These are phyloP conservation scores for Rhipidura dahli DNA, from an alignment of 2,113 vertebrate genomes.

Conservation along the genomic window DNA sequence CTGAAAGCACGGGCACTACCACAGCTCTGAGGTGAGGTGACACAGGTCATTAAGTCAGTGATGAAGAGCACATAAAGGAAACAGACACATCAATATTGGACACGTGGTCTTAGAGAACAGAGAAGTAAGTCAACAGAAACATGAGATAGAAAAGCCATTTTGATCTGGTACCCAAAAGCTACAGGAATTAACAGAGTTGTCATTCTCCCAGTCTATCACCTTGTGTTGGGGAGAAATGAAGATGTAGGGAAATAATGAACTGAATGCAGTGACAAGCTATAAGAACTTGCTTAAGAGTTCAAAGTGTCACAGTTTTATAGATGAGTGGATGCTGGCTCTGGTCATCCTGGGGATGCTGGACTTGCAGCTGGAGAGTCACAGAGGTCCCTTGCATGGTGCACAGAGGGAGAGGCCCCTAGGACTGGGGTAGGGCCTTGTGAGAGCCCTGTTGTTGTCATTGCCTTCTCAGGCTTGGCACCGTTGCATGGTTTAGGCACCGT, in stretches of 20 bases:
- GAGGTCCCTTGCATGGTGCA: neutral
- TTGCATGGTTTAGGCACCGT: rapidly evolving
- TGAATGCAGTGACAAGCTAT: neutral
- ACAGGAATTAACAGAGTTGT: neutral
- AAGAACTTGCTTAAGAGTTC: neutral
- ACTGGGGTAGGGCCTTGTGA: neutral
- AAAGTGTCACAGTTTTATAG: neutral
- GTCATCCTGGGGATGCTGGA: neutral
- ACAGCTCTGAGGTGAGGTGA: neutral
- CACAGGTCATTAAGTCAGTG: neutral
- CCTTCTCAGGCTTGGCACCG: neutral
- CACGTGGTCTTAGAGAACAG: neutral
- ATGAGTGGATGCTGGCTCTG: neutral
- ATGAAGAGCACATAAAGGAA: neutral
- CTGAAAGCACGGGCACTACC: neutral
- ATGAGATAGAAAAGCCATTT: neutral
- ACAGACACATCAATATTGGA: neutral
- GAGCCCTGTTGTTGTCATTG: rapidly evolving
- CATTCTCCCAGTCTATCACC: neutral
- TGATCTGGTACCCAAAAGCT: neutral
- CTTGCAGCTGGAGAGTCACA: neutral
- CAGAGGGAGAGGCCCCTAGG: neutral
- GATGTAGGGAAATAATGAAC: neutral
- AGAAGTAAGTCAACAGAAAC: neutral
- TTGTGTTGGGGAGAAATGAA: neutral